These are phyloP conservation scores for Lepidurus arcticus DNA, from an alignment of 1,140 invertebrate genomes.

Conservation along the genomic window DNA sequence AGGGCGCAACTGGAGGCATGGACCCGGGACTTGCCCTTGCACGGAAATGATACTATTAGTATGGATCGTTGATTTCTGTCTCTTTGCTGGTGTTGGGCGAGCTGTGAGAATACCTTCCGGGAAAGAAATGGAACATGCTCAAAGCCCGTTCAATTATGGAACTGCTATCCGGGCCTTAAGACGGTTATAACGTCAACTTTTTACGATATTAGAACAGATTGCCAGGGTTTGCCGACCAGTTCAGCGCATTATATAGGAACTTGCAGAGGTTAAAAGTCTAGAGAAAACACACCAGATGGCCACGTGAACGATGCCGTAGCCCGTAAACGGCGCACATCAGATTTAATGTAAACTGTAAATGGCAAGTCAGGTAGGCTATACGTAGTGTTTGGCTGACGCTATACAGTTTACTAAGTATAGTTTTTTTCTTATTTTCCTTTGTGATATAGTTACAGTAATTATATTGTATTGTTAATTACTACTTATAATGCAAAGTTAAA, in stretches of 20 bases:
- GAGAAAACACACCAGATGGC: no score
- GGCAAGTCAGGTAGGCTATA: no score
- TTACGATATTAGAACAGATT: neutral
- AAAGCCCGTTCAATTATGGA: constrained; percentile 1
- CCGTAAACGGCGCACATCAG: no score
- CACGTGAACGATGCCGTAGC: no score
- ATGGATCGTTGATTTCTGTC: constrained; percentile 21
- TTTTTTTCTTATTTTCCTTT: no score
- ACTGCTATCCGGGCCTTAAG: constrained; percentile 5
- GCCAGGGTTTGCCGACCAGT: neutral
- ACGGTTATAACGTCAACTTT: neutral
- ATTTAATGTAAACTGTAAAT: no score
- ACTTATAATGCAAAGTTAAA: no score
- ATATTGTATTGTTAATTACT: no score
- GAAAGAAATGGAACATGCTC: neutral
- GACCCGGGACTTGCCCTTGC: neutral
- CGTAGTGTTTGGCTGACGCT: no score
- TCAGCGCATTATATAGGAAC: neutral
- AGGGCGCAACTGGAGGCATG: neutral
- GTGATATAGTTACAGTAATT: no score
- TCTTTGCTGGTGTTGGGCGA: neutral
- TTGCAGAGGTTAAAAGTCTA: no score
- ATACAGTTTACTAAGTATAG: no score
- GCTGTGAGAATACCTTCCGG: neutral
- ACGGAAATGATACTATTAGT: constrained; percentile 19